These are phyloP conservation scores for Callaeas wilsoni DNA, from an alignment of 2,113 vertebrate species.

Conservation along the genomic window DNA sequence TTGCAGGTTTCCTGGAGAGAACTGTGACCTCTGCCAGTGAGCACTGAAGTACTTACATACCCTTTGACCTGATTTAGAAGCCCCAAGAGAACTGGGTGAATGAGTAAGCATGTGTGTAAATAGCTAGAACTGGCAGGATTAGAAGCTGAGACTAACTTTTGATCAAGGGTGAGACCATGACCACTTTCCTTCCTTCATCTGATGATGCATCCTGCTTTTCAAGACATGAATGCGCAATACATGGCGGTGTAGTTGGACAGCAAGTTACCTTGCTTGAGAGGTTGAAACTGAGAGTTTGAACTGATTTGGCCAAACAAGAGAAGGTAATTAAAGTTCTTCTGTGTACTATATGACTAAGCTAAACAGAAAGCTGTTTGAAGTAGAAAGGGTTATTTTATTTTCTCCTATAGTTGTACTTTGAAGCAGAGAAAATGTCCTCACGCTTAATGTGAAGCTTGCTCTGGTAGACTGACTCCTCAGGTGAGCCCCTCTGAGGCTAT, in stretches of 20 bases:
- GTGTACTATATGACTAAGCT: neutral
- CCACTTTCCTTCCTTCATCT: neutral
- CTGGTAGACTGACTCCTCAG: neutral
- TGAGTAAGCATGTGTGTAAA: neutral
- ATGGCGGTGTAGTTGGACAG: neutral
- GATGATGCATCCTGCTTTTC: neutral
- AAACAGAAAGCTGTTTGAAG: neutral
- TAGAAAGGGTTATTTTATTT: neutral
- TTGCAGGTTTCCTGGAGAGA: neutral
- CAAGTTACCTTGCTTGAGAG: neutral
- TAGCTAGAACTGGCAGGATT: neutral
- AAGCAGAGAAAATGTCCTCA: neutral
- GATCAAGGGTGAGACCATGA: fast-evolving
- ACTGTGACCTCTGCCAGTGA: fast-evolving
- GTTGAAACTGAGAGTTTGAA: neutral
- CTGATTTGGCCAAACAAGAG: neutral
- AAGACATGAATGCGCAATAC: fast-evolving
- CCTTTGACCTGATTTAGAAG: neutral
- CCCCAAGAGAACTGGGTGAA: neutral
- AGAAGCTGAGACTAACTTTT: neutral
- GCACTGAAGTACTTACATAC: neutral
- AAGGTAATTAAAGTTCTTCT: neutral
- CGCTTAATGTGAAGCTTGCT: neutral
- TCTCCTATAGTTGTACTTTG: neutral
- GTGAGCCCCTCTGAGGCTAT: neutral